Percentiles rank a stretch among this genome's conserved stretches.
phyloP scores from a whole-genome alignment of 1,140 invertebrate species.

The Tenebrio molitor region DNA sequence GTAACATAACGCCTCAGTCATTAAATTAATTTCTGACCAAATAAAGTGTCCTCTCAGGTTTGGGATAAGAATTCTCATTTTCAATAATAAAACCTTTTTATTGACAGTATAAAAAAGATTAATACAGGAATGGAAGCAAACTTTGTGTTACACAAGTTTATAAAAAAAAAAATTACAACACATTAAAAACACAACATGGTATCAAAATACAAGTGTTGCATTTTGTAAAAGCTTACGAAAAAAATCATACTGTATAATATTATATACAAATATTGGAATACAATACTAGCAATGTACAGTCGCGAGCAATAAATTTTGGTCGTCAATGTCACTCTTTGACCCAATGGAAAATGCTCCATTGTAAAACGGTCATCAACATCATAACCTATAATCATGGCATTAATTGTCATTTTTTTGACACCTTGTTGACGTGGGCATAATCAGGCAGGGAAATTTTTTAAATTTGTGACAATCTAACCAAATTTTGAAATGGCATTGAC shows the following conservation, averaged over 20 bases:
- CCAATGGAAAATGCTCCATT: too few species aligned
- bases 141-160: slow-evolving; percentile 51
- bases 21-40: not conserved
- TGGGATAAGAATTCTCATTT: not conserved
- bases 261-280: slow-evolving; percentile 30
- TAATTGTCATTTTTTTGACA: too few species aligned
- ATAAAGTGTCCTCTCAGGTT: not conserved
- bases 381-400: too few species aligned
- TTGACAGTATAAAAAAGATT: slow-evolving; percentile 56
- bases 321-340: too few species aligned
- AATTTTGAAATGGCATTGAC: too few species aligned
- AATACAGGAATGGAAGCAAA: slow-evolving; percentile 56
- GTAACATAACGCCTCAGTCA: not conserved
- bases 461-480: too few species aligned
- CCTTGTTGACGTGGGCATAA: too few species aligned
- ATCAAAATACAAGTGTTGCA: slow-evolving; percentile 42
- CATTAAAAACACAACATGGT: slow-evolving; percentile 39
- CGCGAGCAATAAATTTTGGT: too few species aligned
- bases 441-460: too few species aligned
- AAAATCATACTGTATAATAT: slow-evolving; percentile 8
- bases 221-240: slow-evolving; percentile 9
- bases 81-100: slow-evolving; percentile 53
- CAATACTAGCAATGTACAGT: slow-evolving; percentile 20
- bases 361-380: too few species aligned
- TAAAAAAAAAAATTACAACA: slow-evolving; percentile 48